A percentile compares a stretch with the other conserved stretches of the same genome.
Conservation (phyloP, 2,113 vertebrate species). For the Rhinichthys klamathensis region DNA sequence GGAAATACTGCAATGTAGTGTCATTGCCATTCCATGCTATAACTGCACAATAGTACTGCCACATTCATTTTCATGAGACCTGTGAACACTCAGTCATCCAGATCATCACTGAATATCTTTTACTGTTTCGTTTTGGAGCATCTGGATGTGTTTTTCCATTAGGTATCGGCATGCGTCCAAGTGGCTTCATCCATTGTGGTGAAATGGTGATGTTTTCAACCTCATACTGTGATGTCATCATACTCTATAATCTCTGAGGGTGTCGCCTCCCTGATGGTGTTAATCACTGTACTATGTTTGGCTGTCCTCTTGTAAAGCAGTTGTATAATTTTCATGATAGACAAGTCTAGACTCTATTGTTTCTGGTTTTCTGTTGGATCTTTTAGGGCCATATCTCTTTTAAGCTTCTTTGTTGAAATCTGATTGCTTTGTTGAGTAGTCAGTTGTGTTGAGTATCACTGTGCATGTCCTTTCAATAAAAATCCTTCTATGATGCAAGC, state of each 20-base stretch:
- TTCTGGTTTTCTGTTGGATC: not conserved
- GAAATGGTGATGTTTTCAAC: not conserved
- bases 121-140: not conserved
- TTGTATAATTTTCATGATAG: not conserved
- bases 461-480: not conserved
- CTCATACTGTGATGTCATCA: not conserved
- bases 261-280: not conserved
- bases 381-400: not conserved
- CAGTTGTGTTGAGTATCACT: not conserved
- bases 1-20: too few relatives aligned
- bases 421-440: not conserved
- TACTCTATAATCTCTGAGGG: not conserved
- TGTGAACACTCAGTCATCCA: not conserved
- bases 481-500: not conserved
- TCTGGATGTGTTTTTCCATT: conserved; percentile 11
- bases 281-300: conserved; percentile 12
- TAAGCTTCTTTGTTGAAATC: not conserved
- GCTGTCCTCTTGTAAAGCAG: not conserved
- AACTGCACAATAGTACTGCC: not conserved
- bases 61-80: not conserved
- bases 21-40: too few relatives aligned
- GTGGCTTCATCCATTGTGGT: not conserved
- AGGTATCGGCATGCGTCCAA: not conserved
- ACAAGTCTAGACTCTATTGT: not conserved
- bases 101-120: not conserved